Conservation (phyloP, 2,888 invertebrate species). For the Lordiphosa fenestrarum region DNA sequence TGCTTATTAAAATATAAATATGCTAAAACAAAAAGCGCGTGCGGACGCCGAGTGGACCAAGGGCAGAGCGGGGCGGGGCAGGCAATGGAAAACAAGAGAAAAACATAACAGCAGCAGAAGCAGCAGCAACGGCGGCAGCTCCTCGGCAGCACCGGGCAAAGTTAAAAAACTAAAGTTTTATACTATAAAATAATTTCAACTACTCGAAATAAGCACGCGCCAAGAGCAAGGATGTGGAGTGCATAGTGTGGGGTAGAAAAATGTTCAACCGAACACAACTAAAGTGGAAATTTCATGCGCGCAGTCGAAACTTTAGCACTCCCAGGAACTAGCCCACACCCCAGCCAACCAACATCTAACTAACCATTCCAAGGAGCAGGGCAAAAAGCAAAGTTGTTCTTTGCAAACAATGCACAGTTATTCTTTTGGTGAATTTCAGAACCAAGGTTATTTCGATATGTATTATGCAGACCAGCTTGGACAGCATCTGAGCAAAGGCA, state of each 20-base stretch:
- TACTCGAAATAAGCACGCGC: slow-evolving; percentile 70
- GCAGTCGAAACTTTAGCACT: slow-evolving; percentile 68
- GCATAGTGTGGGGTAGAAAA: slow-evolving; percentile 17
- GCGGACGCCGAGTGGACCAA: slow-evolving; percentile 44
- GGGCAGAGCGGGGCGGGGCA: slow-evolving; percentile 10
- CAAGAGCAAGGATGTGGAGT: slow-evolving; percentile 28
- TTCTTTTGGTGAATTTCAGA: slow-evolving; percentile 65
- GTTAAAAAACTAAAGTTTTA: slow-evolving; percentile 74
- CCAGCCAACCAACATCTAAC: slow-evolving; percentile 26
- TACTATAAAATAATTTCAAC: slow-evolving; percentile 74
- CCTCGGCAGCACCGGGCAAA: slow-evolving; percentile 35
- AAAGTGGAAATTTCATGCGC: slow-evolving; percentile 70
- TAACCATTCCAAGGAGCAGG: slow-evolving; percentile 28
- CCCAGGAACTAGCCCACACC: slow-evolving; percentile 17
- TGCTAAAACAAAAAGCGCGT: slow-evolving; percentile 58
- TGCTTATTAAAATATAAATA: slow-evolving; percentile 75
- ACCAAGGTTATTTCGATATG: slow-evolving; percentile 68
- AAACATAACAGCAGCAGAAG: slow-evolving; percentile 2
- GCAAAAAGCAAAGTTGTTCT: slow-evolving; percentile 62
- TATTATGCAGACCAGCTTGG: slow-evolving; percentile 47
- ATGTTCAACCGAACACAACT: slow-evolving; percentile 53
- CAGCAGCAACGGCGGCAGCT: slow-evolving; percentile 13
- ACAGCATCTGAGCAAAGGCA: slow-evolving; percentile 26
- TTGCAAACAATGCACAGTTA: slow-evolving; percentile 69
- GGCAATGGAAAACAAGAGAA: slow-evolving; percentile 15